These are phyloP conservation scores for Aurelia coerulea DNA, from an alignment of 30 jellyfish, hydroid and myxozoan genomes.

Conservation along the genomic window DNA sequence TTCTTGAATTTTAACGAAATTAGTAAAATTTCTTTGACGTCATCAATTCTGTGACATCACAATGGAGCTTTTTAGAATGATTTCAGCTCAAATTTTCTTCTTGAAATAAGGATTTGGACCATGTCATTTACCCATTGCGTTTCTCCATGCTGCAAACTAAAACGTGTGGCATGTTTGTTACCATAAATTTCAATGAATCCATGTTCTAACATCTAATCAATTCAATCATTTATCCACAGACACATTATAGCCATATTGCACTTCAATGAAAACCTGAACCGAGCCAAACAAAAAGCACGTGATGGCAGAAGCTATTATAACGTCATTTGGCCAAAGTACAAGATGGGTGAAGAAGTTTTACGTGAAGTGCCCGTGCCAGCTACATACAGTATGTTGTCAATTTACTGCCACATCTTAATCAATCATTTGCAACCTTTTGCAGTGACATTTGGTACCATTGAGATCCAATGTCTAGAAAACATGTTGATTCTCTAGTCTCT, in stretches of 20 bases:
- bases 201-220: not conserved
- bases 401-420: not conserved
- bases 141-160: too few relatives aligned
- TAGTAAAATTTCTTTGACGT: too few relatives aligned
- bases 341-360: slow-evolving; percentile 21
- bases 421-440: not conserved
- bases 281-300: slow-evolving; percentile 1
- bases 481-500: too few relatives aligned
- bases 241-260: slow-evolving; percentile 25
- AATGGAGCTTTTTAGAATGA: too few relatives aligned
- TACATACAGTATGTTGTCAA: slow-evolving; percentile 4
- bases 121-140: too few relatives aligned
- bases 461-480: too few relatives aligned
- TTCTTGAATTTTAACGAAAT: too few relatives aligned
- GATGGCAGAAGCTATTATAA: slow-evolving; percentile 10
- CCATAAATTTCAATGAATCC: not conserved
- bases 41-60: too few relatives aligned
- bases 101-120: too few relatives aligned
- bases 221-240: not conserved
- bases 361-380: slow-evolving; percentile 27
- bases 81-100: too few relatives aligned
- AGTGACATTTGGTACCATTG: not conserved
- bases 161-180: not conserved
- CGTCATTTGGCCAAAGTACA: slow-evolving; percentile 19
- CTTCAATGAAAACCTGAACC: slow-evolving; percentile 20